Base-by-base conservation (phyloP, 1,140 invertebrate genomes). In the Nasonia vitripennis region DNA sequence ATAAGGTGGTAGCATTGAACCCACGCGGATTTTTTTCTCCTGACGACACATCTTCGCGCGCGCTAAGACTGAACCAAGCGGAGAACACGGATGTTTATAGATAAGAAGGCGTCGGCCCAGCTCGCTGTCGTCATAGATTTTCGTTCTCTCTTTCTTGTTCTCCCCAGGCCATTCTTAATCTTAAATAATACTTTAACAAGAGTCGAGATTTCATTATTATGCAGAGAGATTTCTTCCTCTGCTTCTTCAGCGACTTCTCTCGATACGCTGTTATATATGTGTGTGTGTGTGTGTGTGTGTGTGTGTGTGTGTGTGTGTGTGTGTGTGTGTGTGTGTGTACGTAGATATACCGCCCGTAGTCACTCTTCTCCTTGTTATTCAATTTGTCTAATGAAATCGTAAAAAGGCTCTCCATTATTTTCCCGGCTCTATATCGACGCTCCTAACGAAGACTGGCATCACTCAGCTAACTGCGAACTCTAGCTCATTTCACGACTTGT, bases 141-240 rank as follows among this genome's bases (percentile, higher is more conserved):
- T 68, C 55, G 10, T 80, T 70, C 37, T 41, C 37, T 41, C 55
- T 78, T 48, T 41, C 48, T 41, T 37, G 1, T 34, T 48, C 48
- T 20, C 74, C 3, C n/a, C 37, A 14, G 37, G 10, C 67, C 37
- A 67, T 80, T 80, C 51, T 71, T 20, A 71, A 11, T 78, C 27
- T 78, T 55, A 45, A 78, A 78, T 78, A 84, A 84, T 51, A 34
- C 51, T 84, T 70, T 77, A 70, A 51, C 34, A 51, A 78, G n/a
- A 62, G 23, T 10, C 74, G 41, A n/a, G 23, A 31, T 78, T 71
- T 84, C 62, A 51, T 84, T 55, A 41, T 71, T 84, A 79, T 79
- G 67, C 31, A 62, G 27, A 73, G 27, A 20, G 20, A 51, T 51
- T 78, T 78, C 27, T 31, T 71, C 27, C n/a, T 75, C 73, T 75